phyloP scores from a whole-genome alignment of 2,797 vertebrate species.

The Mormyrops boulengeri region DNA sequence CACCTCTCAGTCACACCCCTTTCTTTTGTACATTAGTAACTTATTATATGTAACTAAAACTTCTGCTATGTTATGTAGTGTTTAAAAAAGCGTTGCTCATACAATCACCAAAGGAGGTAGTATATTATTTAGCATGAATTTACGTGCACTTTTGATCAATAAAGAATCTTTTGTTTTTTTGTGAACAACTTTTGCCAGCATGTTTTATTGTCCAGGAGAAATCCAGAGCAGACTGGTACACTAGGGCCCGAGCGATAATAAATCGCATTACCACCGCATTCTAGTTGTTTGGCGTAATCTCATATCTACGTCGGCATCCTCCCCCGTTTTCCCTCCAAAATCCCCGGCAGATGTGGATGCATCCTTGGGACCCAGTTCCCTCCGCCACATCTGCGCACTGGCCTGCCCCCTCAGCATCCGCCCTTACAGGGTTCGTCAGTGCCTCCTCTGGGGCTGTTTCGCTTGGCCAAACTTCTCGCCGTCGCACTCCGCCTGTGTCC shows the following conservation, averaged over 20 bases:
- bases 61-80: not conserved
- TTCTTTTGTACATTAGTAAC: not conserved
- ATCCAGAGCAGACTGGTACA: not conserved
- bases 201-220: not conserved
- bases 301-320: conserved; percentile 54
- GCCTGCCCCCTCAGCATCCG: not conserved
- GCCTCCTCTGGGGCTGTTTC: not conserved
- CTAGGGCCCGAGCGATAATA: not conserved
- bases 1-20: not conserved
- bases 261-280: not conserved
- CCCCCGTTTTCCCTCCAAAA: conserved; percentile 49
- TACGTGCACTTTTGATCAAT: not conserved
- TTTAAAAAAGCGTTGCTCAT: not conserved
- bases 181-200: not conserved
- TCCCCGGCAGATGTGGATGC: conserved; percentile 4
- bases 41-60: not conserved
- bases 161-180: not conserved
- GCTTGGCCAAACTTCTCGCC: conserved; percentile 4
- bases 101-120: not conserved
- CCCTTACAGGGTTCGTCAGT: not conserved
- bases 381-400: not conserved
- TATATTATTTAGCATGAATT: not conserved
- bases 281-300: not conserved
- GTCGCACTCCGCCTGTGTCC: not conserved
- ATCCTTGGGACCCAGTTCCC: not conserved